phyloP scores from a whole-genome alignment of 2,888 invertebrate species.

The Meloe dianella region DNA sequence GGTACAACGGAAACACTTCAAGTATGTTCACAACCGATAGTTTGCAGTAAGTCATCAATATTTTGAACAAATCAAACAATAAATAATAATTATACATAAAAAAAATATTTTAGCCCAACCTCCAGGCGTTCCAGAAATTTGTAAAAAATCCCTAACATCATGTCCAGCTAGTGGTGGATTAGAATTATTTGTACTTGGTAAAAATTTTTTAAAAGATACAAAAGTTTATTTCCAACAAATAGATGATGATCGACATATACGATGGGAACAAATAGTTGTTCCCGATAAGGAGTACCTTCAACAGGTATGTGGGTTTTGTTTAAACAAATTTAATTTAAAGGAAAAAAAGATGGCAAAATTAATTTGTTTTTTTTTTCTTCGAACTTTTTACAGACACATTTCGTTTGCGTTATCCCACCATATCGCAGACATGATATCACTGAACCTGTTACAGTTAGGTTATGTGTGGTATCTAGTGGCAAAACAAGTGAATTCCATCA shows the following conservation, averaged over 20 bases:
- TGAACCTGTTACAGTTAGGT: constrained; percentile 76
- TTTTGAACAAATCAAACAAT: too few relatives aligned
- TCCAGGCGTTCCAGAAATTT: constrained; percentile 90
- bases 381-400: constrained; percentile 76
- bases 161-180: constrained; percentile 81
- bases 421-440: constrained; percentile 72
- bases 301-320: constrained; percentile 74
- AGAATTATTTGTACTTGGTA: constrained; percentile 87
- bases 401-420: constrained; percentile 85
- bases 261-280: constrained; percentile 82
- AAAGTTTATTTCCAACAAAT: constrained; percentile 76
- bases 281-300: constrained; percentile 90
- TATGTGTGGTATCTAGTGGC: constrained; percentile 83
- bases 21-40: constrained; percentile 88
- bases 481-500: constrained; percentile 85
- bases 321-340: too few relatives aligned
- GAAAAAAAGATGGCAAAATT: too few relatives aligned
- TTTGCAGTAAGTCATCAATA: constrained; percentile 78
- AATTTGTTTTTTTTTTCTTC: constrained; percentile 21
- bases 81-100: not conserved
- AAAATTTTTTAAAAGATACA: constrained; percentile 91
- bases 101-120: constrained; percentile 76
- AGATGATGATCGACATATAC: constrained; percentile 62
- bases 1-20: constrained; percentile 84
- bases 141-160: constrained; percentile 83